Conservation (phyloP, 2,888 invertebrate genomes). For the Lomographa bimaculata region DNA sequence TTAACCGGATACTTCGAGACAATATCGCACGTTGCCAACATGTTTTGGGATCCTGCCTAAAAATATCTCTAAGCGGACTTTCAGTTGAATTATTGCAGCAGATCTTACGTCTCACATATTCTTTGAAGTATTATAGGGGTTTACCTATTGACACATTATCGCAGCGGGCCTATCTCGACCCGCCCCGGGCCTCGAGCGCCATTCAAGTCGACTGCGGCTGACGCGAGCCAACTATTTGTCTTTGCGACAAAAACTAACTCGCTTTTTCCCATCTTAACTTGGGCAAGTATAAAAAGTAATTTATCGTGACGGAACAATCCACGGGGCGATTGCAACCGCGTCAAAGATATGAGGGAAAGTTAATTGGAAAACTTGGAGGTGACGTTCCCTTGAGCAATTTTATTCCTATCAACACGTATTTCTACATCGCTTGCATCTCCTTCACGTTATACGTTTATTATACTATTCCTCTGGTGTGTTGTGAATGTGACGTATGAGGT, state of each 20-base stretch:
- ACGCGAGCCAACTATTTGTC: slow-evolving; percentile 48
- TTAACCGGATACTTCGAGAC: slow-evolving; percentile 14
- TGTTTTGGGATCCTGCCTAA: slow-evolving; percentile 14
- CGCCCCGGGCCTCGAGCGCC: slow-evolving; percentile 21
- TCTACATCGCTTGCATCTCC: neutral
- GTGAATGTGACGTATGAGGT: no score
- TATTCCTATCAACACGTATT: neutral
- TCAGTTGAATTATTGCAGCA: slow-evolving; percentile 11
- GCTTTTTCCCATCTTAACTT: slow-evolving; percentile 42
- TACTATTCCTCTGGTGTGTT: no score
- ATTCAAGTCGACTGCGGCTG: slow-evolving; percentile 36
- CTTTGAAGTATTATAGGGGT: slow-evolving; percentile 17
- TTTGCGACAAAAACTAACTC: slow-evolving; percentile 44
- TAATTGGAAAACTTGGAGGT: slow-evolving; percentile 41
- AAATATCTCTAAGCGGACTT: slow-evolving; percentile 1
- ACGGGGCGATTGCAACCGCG: slow-evolving; percentile 1
- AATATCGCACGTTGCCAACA: slow-evolving; percentile 13
- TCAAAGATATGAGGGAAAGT: slow-evolving; percentile 21
- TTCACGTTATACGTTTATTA: no score
- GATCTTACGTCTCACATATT: slow-evolving; percentile 10
- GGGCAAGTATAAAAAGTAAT: slow-evolving; percentile 37
- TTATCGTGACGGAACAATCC: slow-evolving; percentile 30
- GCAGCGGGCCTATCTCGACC: slow-evolving; percentile 5
- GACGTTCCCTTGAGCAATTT: slow-evolving; percentile 8
- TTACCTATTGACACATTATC: slow-evolving; percentile 19